These are phyloP conservation scores for Orchesellides sinensis DNA, from an alignment of 2,888 invertebrate genomes.

Conservation along the genomic window DNA sequence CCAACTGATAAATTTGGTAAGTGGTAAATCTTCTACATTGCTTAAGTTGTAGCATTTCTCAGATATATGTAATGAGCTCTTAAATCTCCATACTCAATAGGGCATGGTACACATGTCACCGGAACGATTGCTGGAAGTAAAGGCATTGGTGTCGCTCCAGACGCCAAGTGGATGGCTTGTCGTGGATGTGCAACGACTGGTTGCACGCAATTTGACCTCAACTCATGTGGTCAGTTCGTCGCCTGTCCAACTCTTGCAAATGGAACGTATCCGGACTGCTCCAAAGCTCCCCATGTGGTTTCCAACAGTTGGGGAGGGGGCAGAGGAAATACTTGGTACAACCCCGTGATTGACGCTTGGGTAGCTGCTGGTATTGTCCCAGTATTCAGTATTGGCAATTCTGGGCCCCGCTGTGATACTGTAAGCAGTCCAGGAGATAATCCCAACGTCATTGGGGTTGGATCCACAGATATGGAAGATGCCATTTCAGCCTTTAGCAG, in stretches of 20 bases:
- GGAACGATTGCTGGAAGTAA: conserved; percentile 49
- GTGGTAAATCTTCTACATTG: neutral
- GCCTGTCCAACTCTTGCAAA: conserved; percentile 62
- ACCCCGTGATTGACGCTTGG: neutral
- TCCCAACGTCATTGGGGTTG: conserved; percentile 57
- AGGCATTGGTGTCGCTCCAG: conserved; percentile 48
- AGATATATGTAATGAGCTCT: neutral
- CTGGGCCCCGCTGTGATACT: conserved; percentile 12
- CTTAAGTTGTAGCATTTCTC: too few relatives aligned
- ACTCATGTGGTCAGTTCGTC: conserved; percentile 62
- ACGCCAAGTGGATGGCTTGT: conserved; percentile 54
- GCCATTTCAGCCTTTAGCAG: conserved; percentile 49
- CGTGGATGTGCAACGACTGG: conserved; percentile 54
- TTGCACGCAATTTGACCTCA: conserved; percentile 39
- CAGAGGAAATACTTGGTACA: conserved; percentile 7
- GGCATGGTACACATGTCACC: conserved; percentile 40
- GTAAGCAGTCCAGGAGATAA: conserved; percentile 24
- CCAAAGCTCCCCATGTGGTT: conserved; percentile 65
- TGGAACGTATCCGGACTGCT: conserved; percentile 49
- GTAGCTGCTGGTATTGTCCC: neutral
- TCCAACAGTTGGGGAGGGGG: conserved; percentile 61
- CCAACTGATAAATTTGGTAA: conserved; percentile 32
- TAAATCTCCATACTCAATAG: too few relatives aligned
- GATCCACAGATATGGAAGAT: conserved; percentile 21
- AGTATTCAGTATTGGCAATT: neutral